These are phyloP conservation scores for Deilephila elpenor DNA, from an alignment of 2,888 invertebrate genomes.

Conservation along the genomic window DNA sequence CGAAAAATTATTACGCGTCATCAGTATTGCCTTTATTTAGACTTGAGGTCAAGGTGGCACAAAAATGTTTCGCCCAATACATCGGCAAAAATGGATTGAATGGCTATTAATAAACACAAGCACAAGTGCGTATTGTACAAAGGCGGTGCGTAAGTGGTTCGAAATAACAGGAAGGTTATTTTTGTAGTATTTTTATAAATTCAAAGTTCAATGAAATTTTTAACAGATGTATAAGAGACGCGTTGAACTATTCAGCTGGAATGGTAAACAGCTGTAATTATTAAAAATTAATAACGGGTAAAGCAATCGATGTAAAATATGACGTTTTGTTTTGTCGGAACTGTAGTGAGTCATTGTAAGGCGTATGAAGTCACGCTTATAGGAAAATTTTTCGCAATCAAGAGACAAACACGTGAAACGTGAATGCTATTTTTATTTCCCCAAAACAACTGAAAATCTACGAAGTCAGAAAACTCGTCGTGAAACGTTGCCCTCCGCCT, in stretches of 20 bases:
- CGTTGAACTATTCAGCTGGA: too few species aligned
- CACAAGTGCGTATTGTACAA: conserved; percentile 16
- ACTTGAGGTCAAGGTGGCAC: conserved; percentile 4
- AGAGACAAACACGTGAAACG: not conserved
- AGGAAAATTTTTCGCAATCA: not conserved
- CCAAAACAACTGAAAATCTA: conserved; percentile 1
- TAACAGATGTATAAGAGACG: not conserved
- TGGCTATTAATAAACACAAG: conserved; percentile 8
- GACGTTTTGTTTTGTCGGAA: not conserved
- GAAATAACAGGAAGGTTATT: conserved; percentile 13
- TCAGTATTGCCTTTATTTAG: conserved; percentile 20
- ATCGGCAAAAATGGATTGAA: not conserved
- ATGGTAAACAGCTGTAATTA: not conserved
- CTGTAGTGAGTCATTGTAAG: not conserved
- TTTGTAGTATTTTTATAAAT: conserved; percentile 9
- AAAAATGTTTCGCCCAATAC: too few species aligned
- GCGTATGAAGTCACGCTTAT: not conserved
- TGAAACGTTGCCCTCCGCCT: conserved; percentile 33
- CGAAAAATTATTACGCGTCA: conserved; percentile 34
- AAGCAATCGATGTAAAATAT: not conserved
- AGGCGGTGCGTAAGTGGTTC: conserved; percentile 16
- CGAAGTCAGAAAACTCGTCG: conserved; percentile 11
- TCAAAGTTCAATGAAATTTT: conserved; percentile 15
- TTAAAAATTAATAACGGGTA: not conserved
- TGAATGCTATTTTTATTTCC: not conserved